phyloP scores from a whole-genome alignment of 2,113 vertebrate species.

The Bettongia penicillata region DNA sequence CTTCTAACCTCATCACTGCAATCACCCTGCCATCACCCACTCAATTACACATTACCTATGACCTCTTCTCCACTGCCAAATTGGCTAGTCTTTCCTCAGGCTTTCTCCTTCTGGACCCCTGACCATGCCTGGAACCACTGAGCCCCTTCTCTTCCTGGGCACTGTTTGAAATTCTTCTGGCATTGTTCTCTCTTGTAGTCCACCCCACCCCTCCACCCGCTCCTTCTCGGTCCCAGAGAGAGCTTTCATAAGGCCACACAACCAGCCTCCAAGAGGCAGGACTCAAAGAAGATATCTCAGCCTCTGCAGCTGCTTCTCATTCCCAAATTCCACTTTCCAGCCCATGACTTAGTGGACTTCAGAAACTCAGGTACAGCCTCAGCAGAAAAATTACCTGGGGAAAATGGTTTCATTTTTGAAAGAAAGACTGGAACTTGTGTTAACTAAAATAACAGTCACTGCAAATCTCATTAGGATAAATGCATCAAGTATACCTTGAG shows the following conservation, averaged over 20 bases:
- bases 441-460: not conserved
- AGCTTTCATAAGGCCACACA: not conserved
- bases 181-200: not conserved
- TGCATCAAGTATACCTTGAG: not conserved
- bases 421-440: not conserved
- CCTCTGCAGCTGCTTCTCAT: not conserved
- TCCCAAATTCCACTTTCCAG: not conserved
- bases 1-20: not conserved
- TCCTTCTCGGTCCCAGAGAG: not conserved
- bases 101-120: not conserved
- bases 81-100: not conserved
- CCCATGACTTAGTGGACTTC: not conserved
- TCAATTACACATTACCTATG: too few relatives aligned
- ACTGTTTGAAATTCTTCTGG: not conserved
- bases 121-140: not conserved
- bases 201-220: not conserved
- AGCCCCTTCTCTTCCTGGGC: not conserved
- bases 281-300: not conserved
- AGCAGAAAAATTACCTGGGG: not conserved
- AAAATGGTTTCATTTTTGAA: not conserved
- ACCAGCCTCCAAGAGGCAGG: not conserved
- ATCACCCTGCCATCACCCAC: not conserved
- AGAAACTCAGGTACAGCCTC: not conserved
- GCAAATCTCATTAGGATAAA: not conserved
- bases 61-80: not conserved